A percentile compares a stretch with the other conserved stretches of the same genome.
Conservation (phyloP, 2,113 vertebrate genomes). For the Regulus satrapa region DNA sequence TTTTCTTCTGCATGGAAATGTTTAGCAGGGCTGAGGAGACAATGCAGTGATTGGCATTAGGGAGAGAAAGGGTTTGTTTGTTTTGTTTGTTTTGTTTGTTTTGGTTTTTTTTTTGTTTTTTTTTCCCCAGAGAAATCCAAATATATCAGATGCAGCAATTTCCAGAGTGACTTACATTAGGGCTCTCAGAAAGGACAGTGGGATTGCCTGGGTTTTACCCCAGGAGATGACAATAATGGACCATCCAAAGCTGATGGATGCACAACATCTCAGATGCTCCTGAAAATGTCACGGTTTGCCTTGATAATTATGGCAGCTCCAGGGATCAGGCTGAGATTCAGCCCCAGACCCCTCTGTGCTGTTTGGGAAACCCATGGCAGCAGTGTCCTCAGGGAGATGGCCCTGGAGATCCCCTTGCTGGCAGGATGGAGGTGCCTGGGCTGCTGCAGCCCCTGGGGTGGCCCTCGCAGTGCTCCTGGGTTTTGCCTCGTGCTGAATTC, state of each 20-base stretch:
- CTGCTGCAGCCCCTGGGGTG: not conserved
- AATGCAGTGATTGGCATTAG: not conserved
- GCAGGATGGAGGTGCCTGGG: not conserved
- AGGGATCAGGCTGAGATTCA: not conserved
- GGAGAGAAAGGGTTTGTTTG: too few relatives aligned
- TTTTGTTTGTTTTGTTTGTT: too few relatives aligned
- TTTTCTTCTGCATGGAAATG: not conserved
- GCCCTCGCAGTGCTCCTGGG: not conserved
- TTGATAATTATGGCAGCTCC: not conserved
- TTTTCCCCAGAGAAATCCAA: not conserved
- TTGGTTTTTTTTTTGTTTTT: not conserved
- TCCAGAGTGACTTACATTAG: not conserved
- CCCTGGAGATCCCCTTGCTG: not conserved
- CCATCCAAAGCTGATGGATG: too few relatives aligned
- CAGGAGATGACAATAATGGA: not conserved
- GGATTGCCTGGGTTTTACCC: not conserved
- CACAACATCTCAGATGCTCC: accelerated
- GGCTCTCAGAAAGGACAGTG: not conserved
- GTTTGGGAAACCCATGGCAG: not conserved
- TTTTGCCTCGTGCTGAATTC: conserved; percentile 25
- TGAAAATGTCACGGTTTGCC: accelerated
- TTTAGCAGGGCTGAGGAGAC: not conserved
- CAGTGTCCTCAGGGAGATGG: accelerated
- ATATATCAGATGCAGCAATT: not conserved
- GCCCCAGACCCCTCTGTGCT: not conserved